Base-by-base conservation (phyloP, 2,888 invertebrate genomes). In the Teinopalpus imperialis region DNA sequence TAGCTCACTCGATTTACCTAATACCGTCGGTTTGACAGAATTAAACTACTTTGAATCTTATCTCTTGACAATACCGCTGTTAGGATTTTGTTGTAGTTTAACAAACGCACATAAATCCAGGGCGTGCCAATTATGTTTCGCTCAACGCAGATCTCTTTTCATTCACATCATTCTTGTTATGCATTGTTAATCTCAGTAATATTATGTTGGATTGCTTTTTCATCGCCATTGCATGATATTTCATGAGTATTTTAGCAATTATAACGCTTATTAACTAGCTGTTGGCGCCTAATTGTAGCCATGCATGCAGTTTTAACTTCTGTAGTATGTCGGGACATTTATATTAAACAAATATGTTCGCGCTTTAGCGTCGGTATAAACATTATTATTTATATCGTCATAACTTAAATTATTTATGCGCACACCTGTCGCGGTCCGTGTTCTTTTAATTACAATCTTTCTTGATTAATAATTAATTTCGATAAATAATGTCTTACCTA, bases 101-200 rank as follows among this genome's bases (percentile, higher is more conserved):
- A 41, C 37, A 44, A 51, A 43, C 52, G 51, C 53, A 49, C 45
- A 56, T 56, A 52, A 53, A 54, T 53, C 41, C 53, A 56, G 48
- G 52, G 51, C 36, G 31, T 53, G 51, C 37, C 49, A 47, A 54
- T 57, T 58, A 57, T 63, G 57, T 66, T 67, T 59, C 58, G 59
- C 59, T 69, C 63, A 72, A 75, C 82, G 83, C 85, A 85, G 81
- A 85, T 83, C 81, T 76, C 74, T 75, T 35, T 74, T 69, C 71
- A 72, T 75, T 80, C 80, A 78, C 74, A 72, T 74, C 65, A 58
- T 71, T 64, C 64, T 69, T 64, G 32, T 59, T 36, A 26, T 62
- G 61, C 60, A 63, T 62, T 56, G 58, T 58, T 66, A 57, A 62
- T 60, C 54, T 59, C 66, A 60, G 57, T 44, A 53, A 56, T 59